phyloP scores from a whole-genome alignment of 2,888 invertebrate genomes.

The Gortyna flavago region DNA sequence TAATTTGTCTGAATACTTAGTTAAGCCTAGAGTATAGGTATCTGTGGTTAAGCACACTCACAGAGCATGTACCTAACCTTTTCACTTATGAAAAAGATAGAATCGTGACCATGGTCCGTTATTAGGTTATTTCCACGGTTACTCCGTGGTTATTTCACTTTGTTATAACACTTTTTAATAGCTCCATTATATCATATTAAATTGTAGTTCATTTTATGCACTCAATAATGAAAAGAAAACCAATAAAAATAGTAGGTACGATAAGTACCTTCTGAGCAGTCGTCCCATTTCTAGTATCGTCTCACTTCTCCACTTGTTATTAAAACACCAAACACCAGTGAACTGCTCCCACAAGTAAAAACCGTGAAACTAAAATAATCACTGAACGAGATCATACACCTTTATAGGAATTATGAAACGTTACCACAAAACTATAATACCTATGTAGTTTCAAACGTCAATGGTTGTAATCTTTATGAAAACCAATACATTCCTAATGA shows the following conservation, averaged over 20 bases:
- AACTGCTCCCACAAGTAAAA: constrained; percentile 5
- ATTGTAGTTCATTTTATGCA: not conserved
- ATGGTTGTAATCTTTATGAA: constrained; percentile 29
- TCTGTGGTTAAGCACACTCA: no score
- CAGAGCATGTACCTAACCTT: no score
- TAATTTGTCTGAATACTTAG: not conserved
- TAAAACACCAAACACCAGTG: not conserved
- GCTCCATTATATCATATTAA: no score
- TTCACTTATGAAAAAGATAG: no score
- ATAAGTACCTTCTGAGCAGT: constrained; percentile 36
- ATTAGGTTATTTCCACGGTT: not conserved
- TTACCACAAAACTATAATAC: not conserved
- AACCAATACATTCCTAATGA: constrained; percentile 37
- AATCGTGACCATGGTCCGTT: not conserved
- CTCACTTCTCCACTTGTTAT: constrained; percentile 2
- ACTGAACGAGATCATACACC: constrained; percentile 11
- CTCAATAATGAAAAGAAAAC: not conserved
- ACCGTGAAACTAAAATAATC: constrained; percentile 17
- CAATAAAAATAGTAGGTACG: not conserved
- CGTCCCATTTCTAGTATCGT: constrained; percentile 28
- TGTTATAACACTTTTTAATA: not conserved
- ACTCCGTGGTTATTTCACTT: no score
- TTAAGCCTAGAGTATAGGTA: no score
- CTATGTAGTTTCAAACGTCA: constrained; percentile 21
- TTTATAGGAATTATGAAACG: not conserved